phyloP scores from a whole-genome alignment of 1,140 invertebrate genomes.

The Luehdorfia chinensis region DNA sequence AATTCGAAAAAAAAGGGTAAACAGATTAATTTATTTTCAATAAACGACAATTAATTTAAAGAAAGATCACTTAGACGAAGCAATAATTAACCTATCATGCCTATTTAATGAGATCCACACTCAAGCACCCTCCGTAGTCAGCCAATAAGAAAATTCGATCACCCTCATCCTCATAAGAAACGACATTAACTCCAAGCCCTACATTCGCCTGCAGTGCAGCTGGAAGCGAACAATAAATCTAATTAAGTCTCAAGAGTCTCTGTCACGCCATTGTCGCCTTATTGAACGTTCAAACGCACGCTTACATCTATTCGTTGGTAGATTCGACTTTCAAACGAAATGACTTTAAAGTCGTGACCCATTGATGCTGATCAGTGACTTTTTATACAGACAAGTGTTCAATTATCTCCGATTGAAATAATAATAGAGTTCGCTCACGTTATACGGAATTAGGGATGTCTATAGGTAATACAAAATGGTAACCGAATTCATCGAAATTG shows the following conservation, averaged over 20 bases:
- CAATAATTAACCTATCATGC: slow-evolving; percentile 3
- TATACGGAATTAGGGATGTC: too few species aligned
- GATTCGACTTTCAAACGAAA: too few species aligned
- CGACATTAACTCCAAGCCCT: background rate
- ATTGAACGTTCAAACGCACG: slow-evolving; percentile 34
- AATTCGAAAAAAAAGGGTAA: too few species aligned
- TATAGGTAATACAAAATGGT: too few species aligned
- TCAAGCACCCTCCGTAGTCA: background rate
- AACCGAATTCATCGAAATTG: too few species aligned
- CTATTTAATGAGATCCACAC: slow-evolving; percentile 7
- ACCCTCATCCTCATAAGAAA: slow-evolving; percentile 1
- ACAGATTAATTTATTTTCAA: too few species aligned
- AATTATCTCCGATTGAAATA: slow-evolving; percentile 65
- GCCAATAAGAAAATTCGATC: slow-evolving; percentile 11
- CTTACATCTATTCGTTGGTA: background rate
- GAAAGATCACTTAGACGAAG: too few species aligned
- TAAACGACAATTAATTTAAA: too few species aligned
- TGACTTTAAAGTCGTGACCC: background rate
- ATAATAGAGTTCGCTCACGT: slow-evolving; percentile 41
- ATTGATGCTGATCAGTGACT: slow-evolving; percentile 28
- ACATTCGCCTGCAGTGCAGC: slow-evolving; percentile 6
- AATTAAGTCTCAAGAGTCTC: slow-evolving; percentile 31
- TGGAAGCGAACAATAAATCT: slow-evolving; percentile 31
- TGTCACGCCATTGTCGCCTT: slow-evolving; percentile 23
- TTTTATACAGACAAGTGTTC: slow-evolving; percentile 55